Conservation (phyloP, 2,797 vertebrate genomes). For the Phataginus tricuspis region DNA sequence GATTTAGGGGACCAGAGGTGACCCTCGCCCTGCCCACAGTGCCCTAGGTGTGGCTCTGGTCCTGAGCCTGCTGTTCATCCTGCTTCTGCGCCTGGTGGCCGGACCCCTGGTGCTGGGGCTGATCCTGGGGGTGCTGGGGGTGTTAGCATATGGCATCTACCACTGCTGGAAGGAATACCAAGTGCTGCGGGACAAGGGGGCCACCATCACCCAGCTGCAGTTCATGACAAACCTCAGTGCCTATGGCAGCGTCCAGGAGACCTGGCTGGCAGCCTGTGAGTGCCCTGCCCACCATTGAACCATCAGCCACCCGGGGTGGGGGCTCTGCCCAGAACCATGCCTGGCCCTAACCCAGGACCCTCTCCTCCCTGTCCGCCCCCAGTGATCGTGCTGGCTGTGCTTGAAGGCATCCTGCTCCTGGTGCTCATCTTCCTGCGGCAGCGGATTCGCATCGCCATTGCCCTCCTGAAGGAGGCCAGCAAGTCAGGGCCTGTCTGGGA, state of each 20-base stretch:
- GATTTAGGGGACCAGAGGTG: no score
- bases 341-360: background rate
- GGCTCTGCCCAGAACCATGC: background rate
- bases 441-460: slow-evolving; percentile 92
- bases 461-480: slow-evolving; percentile 94
- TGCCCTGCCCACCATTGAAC: background rate
- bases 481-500: slow-evolving; percentile 82
- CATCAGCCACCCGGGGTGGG: background rate
- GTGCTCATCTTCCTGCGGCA: slow-evolving; percentile 91
- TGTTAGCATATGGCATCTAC: slow-evolving; percentile 93
- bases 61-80: slow-evolving; percentile 91
- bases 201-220: slow-evolving; percentile 86
- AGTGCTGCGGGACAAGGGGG: slow-evolving; percentile 72
- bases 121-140: slow-evolving; percentile 89
- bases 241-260: slow-evolving; percentile 92
- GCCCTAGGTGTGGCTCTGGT: slow-evolving; percentile 90
- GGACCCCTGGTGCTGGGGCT: slow-evolving; percentile 91
- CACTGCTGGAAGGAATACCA: slow-evolving; percentile 92
- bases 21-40: slow-evolving; percentile 78
- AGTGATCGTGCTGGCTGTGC: slow-evolving; percentile 92
- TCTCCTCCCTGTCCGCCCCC: background rate
- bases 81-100: slow-evolving; percentile 91
- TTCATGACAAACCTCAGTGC: slow-evolving; percentile 89
- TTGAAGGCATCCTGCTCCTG: slow-evolving; percentile 89
- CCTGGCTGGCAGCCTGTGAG: slow-evolving; percentile 94